phyloP scores from a whole-genome alignment of 2,797 vertebrate genomes.

The Rhynchonycteris naso region DNA sequence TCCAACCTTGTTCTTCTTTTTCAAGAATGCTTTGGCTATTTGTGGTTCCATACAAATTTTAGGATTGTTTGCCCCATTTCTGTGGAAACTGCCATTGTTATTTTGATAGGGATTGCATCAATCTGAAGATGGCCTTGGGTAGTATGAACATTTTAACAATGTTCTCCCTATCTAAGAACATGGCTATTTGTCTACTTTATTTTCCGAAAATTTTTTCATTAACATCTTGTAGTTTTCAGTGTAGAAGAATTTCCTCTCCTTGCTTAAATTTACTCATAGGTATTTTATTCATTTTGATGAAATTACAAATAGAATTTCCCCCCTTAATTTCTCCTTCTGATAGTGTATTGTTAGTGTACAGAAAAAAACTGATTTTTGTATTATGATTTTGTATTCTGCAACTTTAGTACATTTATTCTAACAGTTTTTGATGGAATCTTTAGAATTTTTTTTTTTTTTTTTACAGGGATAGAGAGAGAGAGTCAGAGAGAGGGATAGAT shows the following conservation, averaged over 20 bases:
- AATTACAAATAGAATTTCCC: not conserved
- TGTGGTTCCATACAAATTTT: not conserved
- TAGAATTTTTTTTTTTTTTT: too few relatives aligned
- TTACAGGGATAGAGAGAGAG: too few relatives aligned
- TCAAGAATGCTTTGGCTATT: not conserved
- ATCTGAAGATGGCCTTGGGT: not conserved
- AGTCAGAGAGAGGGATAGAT: too few relatives aligned
- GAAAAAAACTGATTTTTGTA: not conserved
- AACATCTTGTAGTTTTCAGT: not conserved
- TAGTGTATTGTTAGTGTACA: not conserved
- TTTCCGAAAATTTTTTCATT: not conserved
- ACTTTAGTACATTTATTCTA: not conserved
- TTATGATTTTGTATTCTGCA: not conserved
- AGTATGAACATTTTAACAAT: not conserved
- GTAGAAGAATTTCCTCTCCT: not conserved
- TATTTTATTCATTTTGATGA: not conserved
- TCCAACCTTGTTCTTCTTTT: not conserved
- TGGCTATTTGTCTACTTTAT: not conserved
- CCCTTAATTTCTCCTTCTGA: not conserved
- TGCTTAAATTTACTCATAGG: not conserved
- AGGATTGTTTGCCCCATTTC: not conserved
- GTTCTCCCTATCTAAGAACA: not conserved
- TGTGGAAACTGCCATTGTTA: not conserved
- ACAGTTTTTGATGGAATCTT: not conserved
- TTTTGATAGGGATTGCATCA: not conserved